Conservation (phyloP, 2,113 vertebrate species). For the Menidia beryllina region DNA sequence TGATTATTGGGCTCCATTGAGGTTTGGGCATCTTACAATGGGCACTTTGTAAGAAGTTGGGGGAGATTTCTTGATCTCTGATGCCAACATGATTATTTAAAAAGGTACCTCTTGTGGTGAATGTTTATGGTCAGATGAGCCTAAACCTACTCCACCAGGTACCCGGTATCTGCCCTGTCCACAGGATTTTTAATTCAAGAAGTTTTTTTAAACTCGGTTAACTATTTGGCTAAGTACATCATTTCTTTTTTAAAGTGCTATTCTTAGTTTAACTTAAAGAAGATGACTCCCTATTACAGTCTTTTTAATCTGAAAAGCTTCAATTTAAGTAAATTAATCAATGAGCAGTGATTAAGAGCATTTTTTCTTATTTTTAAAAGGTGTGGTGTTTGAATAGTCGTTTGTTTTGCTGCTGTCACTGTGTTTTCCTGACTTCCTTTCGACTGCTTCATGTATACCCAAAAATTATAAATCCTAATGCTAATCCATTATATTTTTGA, state of each 20-base stretch:
- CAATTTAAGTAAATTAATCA: slow-evolving; percentile 30
- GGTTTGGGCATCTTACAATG: no score
- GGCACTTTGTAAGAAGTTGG: no score
- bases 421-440: slow-evolving; percentile 43
- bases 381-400: slow-evolving; percentile 23
- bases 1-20: no score
- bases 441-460: slow-evolving; percentile 35
- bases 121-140: no score
- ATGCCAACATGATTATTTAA: no score
- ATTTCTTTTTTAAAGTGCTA: neutral
- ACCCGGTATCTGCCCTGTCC: no score
- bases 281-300: neutral
- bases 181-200: no score
- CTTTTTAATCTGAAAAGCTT: slow-evolving; percentile 11
- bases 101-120: no score
- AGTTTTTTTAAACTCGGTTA: no score
- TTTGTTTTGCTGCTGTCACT: slow-evolving; percentile 35
- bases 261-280: neutral
- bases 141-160: no score
- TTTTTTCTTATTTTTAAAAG: slow-evolving; percentile 36
- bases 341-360: slow-evolving; percentile 11
- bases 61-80: no score
- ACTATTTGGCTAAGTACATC: neutral
- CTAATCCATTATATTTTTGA: slow-evolving; percentile 70
- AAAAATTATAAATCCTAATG: slow-evolving; percentile 46